Evolutionary conservation across 2,888 invertebrate species (phyloP).

Genomic region (Stenoptilia bipunctidactyla): DNA sequence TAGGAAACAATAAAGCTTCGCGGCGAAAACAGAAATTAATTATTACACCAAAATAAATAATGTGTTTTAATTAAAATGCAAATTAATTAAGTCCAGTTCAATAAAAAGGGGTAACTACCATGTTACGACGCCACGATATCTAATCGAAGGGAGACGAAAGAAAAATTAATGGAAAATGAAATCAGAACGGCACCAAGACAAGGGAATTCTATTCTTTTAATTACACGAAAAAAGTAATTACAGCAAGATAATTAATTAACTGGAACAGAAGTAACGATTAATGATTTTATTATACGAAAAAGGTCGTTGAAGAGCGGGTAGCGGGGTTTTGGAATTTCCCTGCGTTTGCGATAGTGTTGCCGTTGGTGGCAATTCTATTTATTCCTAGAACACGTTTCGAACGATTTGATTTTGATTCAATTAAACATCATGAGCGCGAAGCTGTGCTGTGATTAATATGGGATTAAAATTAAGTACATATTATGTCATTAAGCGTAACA

Average conservation of each 20-base stretch:
- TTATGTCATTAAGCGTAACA: no score
- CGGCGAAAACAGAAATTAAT: neutral
- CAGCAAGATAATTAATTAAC: constrained; percentile 71
- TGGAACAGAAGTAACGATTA: constrained; percentile 72
- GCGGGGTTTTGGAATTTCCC: no score
- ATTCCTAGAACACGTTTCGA: constrained; percentile 40
- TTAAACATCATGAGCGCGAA: constrained; percentile 28
- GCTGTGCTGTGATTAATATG: no score
- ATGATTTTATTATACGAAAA: constrained; percentile 71
- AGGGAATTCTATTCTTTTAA: constrained; percentile 71
- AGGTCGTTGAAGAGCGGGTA: constrained; percentile 21
- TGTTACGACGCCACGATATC: constrained; percentile 59
- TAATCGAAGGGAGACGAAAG: constrained; percentile 75
- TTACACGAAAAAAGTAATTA: constrained; percentile 72
- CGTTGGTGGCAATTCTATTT: no score
- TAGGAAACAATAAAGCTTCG: neutral
- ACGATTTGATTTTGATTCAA: constrained; percentile 47
- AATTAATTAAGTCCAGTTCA: constrained; percentile 66
- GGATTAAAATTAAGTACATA: no score
- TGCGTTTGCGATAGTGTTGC: no score
- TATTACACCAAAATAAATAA: constrained; percentile 28
- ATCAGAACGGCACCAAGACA: constrained; percentile 69
- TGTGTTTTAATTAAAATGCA: constrained; percentile 66
- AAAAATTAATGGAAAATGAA: constrained; percentile 71
- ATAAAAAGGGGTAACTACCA: constrained; percentile 65